A percentile compares a stretch with the other conserved stretches of the same genome.
Conservation (phyloP, 2,888 invertebrate genomes). For the Agonum fuliginosum region DNA sequence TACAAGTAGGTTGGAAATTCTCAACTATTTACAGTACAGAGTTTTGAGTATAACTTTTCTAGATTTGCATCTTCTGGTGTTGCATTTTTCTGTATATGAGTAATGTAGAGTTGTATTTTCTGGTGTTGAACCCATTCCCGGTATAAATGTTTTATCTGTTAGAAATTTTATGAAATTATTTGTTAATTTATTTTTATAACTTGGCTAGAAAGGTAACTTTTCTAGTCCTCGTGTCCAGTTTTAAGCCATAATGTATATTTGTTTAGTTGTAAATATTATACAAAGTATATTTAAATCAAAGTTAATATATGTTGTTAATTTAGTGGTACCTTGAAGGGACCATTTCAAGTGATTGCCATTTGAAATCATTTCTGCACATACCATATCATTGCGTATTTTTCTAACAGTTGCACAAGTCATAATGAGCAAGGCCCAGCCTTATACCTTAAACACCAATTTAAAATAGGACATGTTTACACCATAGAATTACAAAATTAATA, state of each 20-base stretch:
- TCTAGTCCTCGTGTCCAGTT: constrained; percentile 31
- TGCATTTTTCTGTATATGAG: too few species aligned
- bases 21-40: too few species aligned
- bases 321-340: background rate
- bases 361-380: constrained; percentile 5
- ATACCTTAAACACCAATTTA: constrained; percentile 43
- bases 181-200: background rate
- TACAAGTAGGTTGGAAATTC: too few species aligned
- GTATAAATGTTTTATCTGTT: background rate
- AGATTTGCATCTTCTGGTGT: too few species aligned
- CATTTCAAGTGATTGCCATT: constrained; percentile 12
- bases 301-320: constrained; percentile 54
- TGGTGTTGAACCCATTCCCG: background rate
- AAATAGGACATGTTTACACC: background rate
- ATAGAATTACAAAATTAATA: background rate
- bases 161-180: background rate
- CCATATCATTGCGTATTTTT: constrained; percentile 15
- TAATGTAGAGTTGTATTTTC: too few species aligned
- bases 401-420: constrained; percentile 24
- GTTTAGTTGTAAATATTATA: constrained; percentile 57
- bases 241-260: constrained; percentile 57
- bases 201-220: background rate
- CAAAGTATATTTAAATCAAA: constrained; percentile 49
- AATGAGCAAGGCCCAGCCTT: constrained; percentile 1
- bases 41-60: too few species aligned